A percentile compares a stretch with the other conserved stretches of the same genome.
phyloP scores from a whole-genome alignment of 2,888 invertebrate genomes.

The Eupithecia inturbata region DNA sequence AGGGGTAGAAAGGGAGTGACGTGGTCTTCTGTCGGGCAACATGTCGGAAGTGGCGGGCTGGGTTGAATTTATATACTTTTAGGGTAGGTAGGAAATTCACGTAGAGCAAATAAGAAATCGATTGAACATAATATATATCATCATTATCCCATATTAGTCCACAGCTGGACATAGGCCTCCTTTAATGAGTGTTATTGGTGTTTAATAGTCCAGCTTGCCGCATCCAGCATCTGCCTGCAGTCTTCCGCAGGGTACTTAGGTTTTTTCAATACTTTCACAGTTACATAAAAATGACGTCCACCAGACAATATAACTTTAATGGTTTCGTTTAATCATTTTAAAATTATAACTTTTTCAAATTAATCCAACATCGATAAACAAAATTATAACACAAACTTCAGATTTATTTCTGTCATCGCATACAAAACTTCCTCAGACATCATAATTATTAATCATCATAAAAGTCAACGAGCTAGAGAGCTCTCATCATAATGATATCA shows the following conservation, averaged over 20 bases:
- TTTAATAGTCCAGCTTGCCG: too few species aligned
- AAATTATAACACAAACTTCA: background rate
- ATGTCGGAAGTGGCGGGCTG: slow-evolving; percentile 67
- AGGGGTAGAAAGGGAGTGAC: slow-evolving; percentile 78
- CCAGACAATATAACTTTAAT: background rate
- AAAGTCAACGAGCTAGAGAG: slow-evolving; percentile 62
- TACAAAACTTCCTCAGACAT: slow-evolving; percentile 8
- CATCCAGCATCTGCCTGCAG: too few species aligned
- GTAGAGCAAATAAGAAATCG: background rate
- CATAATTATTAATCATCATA: slow-evolving; percentile 52
- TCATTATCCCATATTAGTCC: background rate
- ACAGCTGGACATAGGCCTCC: background rate
- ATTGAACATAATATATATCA: background rate
- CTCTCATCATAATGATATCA: slow-evolving; percentile 66
- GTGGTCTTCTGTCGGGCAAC: slow-evolving; percentile 71
- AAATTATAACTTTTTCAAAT: background rate
- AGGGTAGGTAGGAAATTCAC: slow-evolving; percentile 41
- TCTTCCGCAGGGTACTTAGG: background rate
- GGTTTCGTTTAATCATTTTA: background rate
- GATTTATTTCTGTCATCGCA: slow-evolving; percentile 1
- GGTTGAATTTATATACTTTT: slow-evolving; percentile 71
- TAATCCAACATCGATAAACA: background rate
- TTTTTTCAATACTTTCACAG: background rate
- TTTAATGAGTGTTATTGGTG: background rate
- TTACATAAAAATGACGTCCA: background rate